phyloP scores from a whole-genome alignment of 2,888 invertebrate genomes.

The Chrysotoxum bicinctum region DNA sequence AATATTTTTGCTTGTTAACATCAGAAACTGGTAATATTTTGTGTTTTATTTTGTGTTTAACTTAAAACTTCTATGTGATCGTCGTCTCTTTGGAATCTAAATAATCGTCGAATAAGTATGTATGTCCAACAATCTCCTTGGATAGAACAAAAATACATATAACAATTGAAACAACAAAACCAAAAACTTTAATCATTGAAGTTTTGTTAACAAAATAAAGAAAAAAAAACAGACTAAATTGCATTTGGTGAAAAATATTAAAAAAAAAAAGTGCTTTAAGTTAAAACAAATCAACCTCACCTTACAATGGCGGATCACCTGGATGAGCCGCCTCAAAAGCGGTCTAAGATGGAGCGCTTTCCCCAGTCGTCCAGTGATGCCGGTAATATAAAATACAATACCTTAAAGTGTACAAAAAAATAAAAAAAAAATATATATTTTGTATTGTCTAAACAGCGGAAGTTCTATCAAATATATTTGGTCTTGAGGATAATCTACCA shows the following conservation, averaged over 20 bases:
- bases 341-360: slow-evolving; percentile 88
- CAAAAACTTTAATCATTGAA: background rate
- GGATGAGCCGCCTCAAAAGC: slow-evolving; percentile 98
- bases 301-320: slow-evolving; percentile 95
- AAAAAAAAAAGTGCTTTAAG: slow-evolving; percentile 15
- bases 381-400: slow-evolving; percentile 67
- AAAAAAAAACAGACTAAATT: slow-evolving; percentile 27
- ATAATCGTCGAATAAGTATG: slow-evolving; percentile 47
- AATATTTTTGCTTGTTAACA: slow-evolving; percentile 52
- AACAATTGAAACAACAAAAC: background rate
- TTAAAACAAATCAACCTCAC: slow-evolving; percentile 45
- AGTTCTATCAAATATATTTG: slow-evolving; percentile 92
- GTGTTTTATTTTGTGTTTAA: slow-evolving; percentile 70
- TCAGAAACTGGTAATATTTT: slow-evolving; percentile 61
- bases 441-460: slow-evolving; percentile 82
- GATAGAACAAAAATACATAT: slow-evolving; percentile 47
- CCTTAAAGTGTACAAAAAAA: slow-evolving; percentile 59
- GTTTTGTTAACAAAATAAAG: background rate
- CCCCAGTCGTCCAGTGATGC: slow-evolving; percentile 75
- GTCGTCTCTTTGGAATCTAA: slow-evolving; percentile 46
- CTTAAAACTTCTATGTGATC: slow-evolving; percentile 54
- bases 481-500: slow-evolving; percentile 95
- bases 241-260: slow-evolving; percentile 46
- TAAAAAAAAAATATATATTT: slow-evolving; percentile 14
- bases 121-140: slow-evolving; percentile 46